These are phyloP conservation scores for Pseudopleuronectes americanus DNA, from an alignment of 2,797 vertebrate genomes.

Conservation along the genomic window DNA sequence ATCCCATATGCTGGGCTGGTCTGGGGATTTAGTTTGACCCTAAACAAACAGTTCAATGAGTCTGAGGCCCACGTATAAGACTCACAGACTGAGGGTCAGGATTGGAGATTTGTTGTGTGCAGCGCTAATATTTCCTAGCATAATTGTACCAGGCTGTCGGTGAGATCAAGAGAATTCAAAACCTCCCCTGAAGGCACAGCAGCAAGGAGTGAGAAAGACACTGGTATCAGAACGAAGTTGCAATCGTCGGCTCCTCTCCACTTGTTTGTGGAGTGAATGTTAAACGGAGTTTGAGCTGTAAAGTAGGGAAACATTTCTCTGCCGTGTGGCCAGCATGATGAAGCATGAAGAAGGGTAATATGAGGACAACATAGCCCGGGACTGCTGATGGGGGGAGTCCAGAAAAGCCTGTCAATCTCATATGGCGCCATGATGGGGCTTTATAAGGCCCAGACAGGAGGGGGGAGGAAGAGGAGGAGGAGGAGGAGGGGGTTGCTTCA, in stretches of 20 bases:
- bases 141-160: conserved; percentile 1
- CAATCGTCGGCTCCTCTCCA: not conserved
- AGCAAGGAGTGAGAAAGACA: conserved; percentile 6
- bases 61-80: conserved; percentile 23
- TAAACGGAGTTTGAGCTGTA: conserved; percentile 26
- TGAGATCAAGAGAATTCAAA: conserved; percentile 9
- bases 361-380: conserved; percentile 27
- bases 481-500: not conserved
- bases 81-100: not conserved
- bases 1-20: conserved; percentile 21
- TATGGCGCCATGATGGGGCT: conserved; percentile 9
- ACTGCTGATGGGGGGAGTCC: conserved; percentile 18
- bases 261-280: not conserved
- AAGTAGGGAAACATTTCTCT: conserved; percentile 23
- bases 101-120: not conserved
- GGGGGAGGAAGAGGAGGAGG: not conserved
- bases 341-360: conserved; percentile 18
- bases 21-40: conserved; percentile 25
- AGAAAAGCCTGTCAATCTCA: conserved; percentile 31
- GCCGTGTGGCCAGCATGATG: conserved; percentile 18
- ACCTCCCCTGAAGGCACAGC: not conserved
- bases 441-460: conserved; percentile 22
- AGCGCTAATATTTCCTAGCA: conserved; percentile 2
- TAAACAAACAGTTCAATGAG: conserved; percentile 41
- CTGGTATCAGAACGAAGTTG: conserved; percentile 2